Evolutionary conservation across 1,140 invertebrate species (phyloP), one percentile per base, ranked within the genome.

Genomic region (Aricia agestis): DNA sequence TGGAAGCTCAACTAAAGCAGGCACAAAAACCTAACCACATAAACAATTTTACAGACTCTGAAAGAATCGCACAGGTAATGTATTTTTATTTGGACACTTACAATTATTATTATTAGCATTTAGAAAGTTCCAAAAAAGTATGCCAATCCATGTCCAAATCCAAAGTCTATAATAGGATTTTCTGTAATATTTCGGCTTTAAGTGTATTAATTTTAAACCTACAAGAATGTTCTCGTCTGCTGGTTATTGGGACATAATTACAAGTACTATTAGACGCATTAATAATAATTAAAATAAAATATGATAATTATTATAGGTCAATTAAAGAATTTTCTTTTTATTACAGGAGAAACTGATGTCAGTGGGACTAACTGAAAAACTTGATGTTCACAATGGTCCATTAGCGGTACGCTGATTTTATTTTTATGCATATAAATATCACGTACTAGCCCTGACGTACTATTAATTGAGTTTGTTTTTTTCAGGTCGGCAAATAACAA

Each of bases 31-130:
- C 19, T 9, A 36, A 66, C 7, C 65, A 66, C 31, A 31, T 66
- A n/a, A 66, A 66, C 65, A 66, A 31, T 66, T 66, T 66, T 17
- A 15, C 65, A 66, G 65, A 66, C 65, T 25, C 65, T 15, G 65
- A 66, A 66, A 66, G 65, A 66, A 66, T 66, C n/a, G 65, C 65
- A 66, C 65, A 66, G 65, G 65, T 66, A 66, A 36, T 36, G 63
- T 31, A n/a, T 25, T 25, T 25, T 25, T 25, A 25, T 25, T 25
- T 25, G 25, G 1, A 25, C 25, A 65, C 61, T 65, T 31, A 58
- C n/a, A n/a, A 11, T 17, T 58, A 18, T 59, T 25, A 59, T 18
- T 17, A 59, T 59, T 42, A 42, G 25, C 25, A 25, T 25, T 25
- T 25, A 25, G 25, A 25, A 25, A 25, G 25, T 25, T 25, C 25